Conservation (phyloP, 1,140 invertebrate species). For the Sitodiplosis mosellana region DNA sequence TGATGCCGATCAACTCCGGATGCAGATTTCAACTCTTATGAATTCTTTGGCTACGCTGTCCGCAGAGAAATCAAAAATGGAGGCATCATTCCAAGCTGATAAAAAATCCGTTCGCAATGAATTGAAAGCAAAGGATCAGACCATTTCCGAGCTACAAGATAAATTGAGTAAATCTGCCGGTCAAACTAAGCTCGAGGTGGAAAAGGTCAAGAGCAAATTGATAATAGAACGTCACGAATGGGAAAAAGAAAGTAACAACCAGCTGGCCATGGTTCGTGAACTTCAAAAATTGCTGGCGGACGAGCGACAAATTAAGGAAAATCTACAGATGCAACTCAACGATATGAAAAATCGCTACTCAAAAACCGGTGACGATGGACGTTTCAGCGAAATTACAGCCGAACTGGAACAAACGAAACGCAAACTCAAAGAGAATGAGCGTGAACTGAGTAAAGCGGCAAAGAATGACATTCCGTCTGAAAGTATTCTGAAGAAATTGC, state of each 20-base stretch:
- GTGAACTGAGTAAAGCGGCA: constrained; percentile 4
- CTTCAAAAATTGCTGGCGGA: constrained; percentile 41
- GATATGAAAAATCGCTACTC: constrained; percentile 28
- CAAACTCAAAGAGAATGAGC: constrained; percentile 38
- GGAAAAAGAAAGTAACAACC: constrained; percentile 57
- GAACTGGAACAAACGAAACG: constrained; percentile 44
- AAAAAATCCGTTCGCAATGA: constrained; percentile 52
- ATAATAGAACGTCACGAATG: constrained; percentile 55
- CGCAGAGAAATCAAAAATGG: constrained; percentile 64
- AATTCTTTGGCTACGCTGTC: constrained; percentile 59
- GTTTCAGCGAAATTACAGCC: constrained; percentile 30
- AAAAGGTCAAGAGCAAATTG: constrained; percentile 49
- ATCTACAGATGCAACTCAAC: constrained; percentile 35
- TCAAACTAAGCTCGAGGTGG: constrained; percentile 36
- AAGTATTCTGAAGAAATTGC: constrained; percentile 41
- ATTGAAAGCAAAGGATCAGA: constrained; percentile 45
- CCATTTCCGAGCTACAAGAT: constrained; percentile 37
- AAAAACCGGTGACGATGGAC: constrained; percentile 13
- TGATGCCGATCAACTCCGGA: constrained; percentile 19
- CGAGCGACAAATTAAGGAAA: constrained; percentile 39
- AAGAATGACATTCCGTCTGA: constrained; percentile 29
- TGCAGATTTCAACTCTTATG: constrained; percentile 42
- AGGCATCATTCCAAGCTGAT: constrained; percentile 61
- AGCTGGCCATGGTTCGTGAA: constrained; percentile 46
- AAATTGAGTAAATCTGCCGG: constrained; percentile 36